These are phyloP conservation scores for Agrotis exclamationis DNA, from an alignment of 2,888 invertebrate genomes.

Conservation along the genomic window DNA sequence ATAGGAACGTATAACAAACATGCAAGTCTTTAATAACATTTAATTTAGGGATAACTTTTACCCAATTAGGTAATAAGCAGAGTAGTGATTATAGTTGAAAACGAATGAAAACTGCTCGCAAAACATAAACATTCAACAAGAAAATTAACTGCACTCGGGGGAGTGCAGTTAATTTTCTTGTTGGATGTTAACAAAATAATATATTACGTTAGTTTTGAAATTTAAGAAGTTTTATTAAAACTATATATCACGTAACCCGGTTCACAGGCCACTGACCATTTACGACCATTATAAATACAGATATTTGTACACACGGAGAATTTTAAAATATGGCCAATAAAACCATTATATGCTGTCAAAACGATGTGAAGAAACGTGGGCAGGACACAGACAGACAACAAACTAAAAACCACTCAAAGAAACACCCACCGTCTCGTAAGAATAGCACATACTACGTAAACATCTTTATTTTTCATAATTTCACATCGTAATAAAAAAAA, in stretches of 20 bases:
- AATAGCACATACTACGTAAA: conserved; percentile 31
- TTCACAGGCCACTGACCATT: conserved; percentile 40
- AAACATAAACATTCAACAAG: too few relatives aligned
- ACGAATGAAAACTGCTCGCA: not conserved
- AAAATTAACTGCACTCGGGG: too few relatives aligned
- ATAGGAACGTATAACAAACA: not conserved
- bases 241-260: conserved; percentile 40
- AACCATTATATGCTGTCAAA: conserved; percentile 56
- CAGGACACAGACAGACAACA: conserved; percentile 33
- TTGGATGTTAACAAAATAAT: not conserved
- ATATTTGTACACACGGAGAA: conserved; percentile 51
- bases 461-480: conserved; percentile 55
- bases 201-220: not conserved
- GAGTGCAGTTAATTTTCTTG: not conserved
- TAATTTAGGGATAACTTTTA: not conserved
- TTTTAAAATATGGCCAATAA: conserved; percentile 60
- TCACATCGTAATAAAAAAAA: too few relatives aligned
- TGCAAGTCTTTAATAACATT: not conserved
- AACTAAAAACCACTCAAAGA: conserved; percentile 37
- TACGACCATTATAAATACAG: conserved; percentile 56
- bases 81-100: not conserved
- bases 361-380: conserved; percentile 57
- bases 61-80: not conserved
- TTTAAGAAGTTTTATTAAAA: conserved; percentile 29
- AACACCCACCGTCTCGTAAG: conserved; percentile 42